A percentile compares a stretch with the other conserved stretches of the same genome.
phyloP scores from a whole-genome alignment of 2,797 vertebrate species.

The Discoglossus pictus region DNA sequence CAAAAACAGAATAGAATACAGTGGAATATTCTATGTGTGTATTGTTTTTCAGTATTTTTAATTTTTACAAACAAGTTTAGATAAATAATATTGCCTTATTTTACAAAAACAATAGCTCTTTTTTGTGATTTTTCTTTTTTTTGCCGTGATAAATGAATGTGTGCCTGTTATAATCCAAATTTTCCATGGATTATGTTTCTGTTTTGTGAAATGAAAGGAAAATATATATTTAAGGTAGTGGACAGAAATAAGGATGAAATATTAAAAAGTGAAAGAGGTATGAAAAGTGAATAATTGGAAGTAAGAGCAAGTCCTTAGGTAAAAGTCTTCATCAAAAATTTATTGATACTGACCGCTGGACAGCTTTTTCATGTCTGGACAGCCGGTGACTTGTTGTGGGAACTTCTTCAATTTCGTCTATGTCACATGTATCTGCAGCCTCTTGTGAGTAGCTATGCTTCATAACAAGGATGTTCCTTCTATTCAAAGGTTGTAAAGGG shows the following conservation, averaged over 20 bases:
- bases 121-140: slow-evolving; percentile 42
- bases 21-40: slow-evolving; percentile 8
- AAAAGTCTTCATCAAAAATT: slow-evolving; percentile 83
- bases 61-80: neutral
- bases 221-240: slow-evolving; percentile 17
- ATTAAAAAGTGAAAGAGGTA: slow-evolving; percentile 57
- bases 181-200: neutral
- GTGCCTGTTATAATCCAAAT: slow-evolving; percentile 10
- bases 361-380: slow-evolving; percentile 94
- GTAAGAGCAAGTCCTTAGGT: slow-evolving; percentile 65
- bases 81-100: slow-evolving; percentile 23
- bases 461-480: slow-evolving; percentile 96
- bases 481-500: slow-evolving; percentile 78
- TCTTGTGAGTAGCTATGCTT: slow-evolving; percentile 98
- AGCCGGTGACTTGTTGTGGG: slow-evolving; percentile 98
- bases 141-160: slow-evolving; percentile 55
- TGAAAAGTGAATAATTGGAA: slow-evolving; percentile 54
- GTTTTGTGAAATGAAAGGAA: neutral
- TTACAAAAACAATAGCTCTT: slow-evolving; percentile 42
- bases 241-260: slow-evolving; percentile 54
- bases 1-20: slow-evolving; percentile 45
- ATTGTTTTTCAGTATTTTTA: no score
- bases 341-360: slow-evolving; percentile 99
- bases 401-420: slow-evolving; percentile 96
- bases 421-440: slow-evolving; percentile 86